Conservation (phyloP, 2,113 vertebrate genomes). For the rat (Rattus norvegicus) region GRCr8 NC_086039.1:38430001-38430500, state of each 20-base stretch:
- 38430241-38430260: constrained; percentile 75
- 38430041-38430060: background rate
- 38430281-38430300: constrained; percentile 75
- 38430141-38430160: constrained; percentile 54
- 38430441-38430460: background rate
- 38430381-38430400: constrained; percentile 57
- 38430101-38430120: background rate
- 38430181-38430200: constrained; percentile 58
- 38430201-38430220: constrained; percentile 68
- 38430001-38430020: constrained; percentile 58
- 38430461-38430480: constrained; percentile 7
- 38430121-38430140: constrained; percentile 36
- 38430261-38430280: constrained; percentile 73
- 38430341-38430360: constrained; percentile 59
- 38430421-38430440: constrained; percentile 58
- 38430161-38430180: constrained; percentile 60
- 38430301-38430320: constrained; percentile 73
- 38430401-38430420: constrained; percentile 59
- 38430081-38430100: background rate
- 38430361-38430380: constrained; percentile 53
- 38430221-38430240: constrained; percentile 64
- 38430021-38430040: constrained; percentile 26
- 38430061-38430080: constrained; percentile 40
- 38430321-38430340: constrained; percentile 73
- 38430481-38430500: constrained; percentile 28